Percentiles rank a stretch among this genome's conserved stretches.
Evolutionary conservation across 1,140 invertebrate genomes (phyloP).

Genomic region (Cephus cinctus): DNA sequence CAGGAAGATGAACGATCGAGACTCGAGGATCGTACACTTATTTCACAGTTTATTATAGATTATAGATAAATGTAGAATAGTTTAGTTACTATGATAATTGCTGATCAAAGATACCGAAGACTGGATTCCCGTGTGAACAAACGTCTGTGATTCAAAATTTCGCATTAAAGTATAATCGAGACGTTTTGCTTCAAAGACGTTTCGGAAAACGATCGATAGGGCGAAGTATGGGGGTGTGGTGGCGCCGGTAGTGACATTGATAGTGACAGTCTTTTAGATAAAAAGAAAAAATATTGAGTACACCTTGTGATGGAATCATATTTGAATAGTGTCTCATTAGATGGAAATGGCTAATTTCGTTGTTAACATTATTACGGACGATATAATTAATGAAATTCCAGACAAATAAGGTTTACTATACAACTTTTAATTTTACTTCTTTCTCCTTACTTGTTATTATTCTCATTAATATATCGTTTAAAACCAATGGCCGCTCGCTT

Average conservation of each 20-base stretch:
- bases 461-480: slow-evolving; percentile 41
- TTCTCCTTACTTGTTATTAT: slow-evolving; percentile 32
- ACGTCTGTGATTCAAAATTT: slow-evolving; percentile 33
- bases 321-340: no score
- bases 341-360: slow-evolving; percentile 42
- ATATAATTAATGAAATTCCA: slow-evolving; percentile 41
- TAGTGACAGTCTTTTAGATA: slow-evolving; percentile 43
- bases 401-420: slow-evolving; percentile 49
- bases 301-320: no score
- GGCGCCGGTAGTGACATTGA: slow-evolving; percentile 52
- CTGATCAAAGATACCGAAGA: slow-evolving; percentile 53
- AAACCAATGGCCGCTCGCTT: slow-evolving; percentile 40
- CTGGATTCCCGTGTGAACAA: slow-evolving; percentile 37
- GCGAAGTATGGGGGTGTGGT: no score
- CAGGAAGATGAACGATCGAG: neutral
- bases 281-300: slow-evolving; percentile 26
- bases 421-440: slow-evolving; percentile 48
- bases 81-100: slow-evolving; percentile 57
- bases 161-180: slow-evolving; percentile 12
- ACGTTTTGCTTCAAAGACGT: slow-evolving; percentile 15
- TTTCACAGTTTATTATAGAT: slow-evolving; percentile 59
- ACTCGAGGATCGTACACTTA: slow-evolving; percentile 41
- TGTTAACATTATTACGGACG: slow-evolving; percentile 52
- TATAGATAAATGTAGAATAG: slow-evolving; percentile 59
- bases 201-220: slow-evolving; percentile 24